phyloP scores from a whole-genome alignment of 1,140 invertebrate genomes.

The Pollicipes pollicipes region DNA sequence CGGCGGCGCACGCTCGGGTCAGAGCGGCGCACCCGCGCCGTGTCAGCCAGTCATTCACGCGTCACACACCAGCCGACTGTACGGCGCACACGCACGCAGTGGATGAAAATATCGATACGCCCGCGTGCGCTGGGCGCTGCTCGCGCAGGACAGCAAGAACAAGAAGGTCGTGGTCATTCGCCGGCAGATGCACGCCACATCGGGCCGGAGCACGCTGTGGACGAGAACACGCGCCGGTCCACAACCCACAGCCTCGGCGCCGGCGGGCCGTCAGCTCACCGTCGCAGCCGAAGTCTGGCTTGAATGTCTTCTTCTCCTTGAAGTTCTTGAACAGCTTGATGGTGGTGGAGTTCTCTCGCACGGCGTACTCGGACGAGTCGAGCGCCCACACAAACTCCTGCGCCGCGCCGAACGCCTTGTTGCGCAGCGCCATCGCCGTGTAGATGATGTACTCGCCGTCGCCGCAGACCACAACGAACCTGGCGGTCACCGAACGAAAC shows the following conservation, averaged over 20 bases:
- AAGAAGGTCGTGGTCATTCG: too few relatives aligned
- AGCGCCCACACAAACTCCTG: constrained; percentile 98
- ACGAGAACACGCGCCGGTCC: too few relatives aligned
- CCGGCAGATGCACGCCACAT: too few relatives aligned
- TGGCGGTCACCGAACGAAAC: constrained; percentile 21
- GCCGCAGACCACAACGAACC: constrained; percentile 95
- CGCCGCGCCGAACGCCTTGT: constrained; percentile 95
- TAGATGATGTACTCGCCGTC: constrained; percentile 99
- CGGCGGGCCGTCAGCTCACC: constrained; percentile 36
- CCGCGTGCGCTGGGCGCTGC: too few relatives aligned
- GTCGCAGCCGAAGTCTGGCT: constrained; percentile 89
- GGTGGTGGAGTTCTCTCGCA: constrained; percentile 71
- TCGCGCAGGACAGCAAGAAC: too few relatives aligned
- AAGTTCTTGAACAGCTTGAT: constrained; percentile 97
- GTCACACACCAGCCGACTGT: background rate
- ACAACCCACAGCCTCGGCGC: too few relatives aligned
- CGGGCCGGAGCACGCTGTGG: too few relatives aligned
- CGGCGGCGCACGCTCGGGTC: constrained; percentile 18
- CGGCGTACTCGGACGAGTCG: constrained; percentile 85
- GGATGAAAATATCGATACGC: too few relatives aligned
- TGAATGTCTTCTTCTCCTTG: constrained; percentile 88
- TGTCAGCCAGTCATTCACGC: constrained; percentile 6
- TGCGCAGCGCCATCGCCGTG: constrained; percentile 94
- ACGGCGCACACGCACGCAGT: too few relatives aligned
- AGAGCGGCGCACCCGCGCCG: too few relatives aligned